Evolutionary conservation across 1,140 invertebrate genomes (phyloP).

Genomic region (Neodiprion lecontei): DNA sequence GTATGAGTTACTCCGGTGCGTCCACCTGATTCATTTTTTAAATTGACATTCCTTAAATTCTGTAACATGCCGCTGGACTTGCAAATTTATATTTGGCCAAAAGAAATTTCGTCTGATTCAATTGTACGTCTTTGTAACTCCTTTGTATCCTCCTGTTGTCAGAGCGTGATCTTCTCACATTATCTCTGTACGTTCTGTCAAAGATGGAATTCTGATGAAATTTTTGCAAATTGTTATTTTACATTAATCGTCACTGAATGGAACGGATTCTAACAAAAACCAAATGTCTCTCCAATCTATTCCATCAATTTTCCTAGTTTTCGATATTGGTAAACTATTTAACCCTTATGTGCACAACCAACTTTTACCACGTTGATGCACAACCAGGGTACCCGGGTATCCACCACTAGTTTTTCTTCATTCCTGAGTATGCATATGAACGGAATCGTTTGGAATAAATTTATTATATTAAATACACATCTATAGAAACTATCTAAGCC

Average conservation of each 20-base stretch:
- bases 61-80: constrained; percentile 25
- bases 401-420: not conserved
- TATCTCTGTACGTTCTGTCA: too few species aligned
- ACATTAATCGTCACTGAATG: too few species aligned
- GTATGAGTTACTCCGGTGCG: not conserved
- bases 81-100: constrained; percentile 29
- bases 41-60: constrained; percentile 31
- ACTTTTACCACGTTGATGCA: not conserved
- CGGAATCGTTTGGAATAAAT: constrained; percentile 4
- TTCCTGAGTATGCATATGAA: constrained; percentile 7
- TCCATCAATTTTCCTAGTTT: not conserved
- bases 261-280: too few species aligned
- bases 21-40: constrained; percentile 25
- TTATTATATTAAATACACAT: not conserved
- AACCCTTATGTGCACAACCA: too few species aligned
- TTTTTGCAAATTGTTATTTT: too few species aligned
- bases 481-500: not conserved
- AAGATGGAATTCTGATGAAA: too few species aligned
- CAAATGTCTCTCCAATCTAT: not conserved
- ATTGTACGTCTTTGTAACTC: constrained; percentile 28
- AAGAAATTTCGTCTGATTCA: constrained; percentile 22
- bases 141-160: constrained; percentile 30
- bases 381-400: not conserved
- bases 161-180: too few species aligned
- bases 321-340: too few species aligned